Evolutionary conservation across 2,888 invertebrate genomes (phyloP), one percentile per base, ranked within the genome.

Genomic region (Amphipoea lucens): DNA sequence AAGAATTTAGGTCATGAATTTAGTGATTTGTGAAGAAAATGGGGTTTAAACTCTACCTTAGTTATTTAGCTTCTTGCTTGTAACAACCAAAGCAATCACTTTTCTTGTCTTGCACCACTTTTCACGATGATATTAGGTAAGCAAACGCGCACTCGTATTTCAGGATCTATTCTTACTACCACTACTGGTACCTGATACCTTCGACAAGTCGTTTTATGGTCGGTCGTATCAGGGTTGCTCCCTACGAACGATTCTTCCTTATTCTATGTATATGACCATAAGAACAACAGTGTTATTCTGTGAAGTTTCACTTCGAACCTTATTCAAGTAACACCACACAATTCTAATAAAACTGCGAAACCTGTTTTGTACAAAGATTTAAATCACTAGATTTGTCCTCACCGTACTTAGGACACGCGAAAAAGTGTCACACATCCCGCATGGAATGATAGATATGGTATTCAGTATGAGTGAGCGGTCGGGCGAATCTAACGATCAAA

Each of bases 81-180:
- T 14, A 36, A 48, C 6, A 14, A 20, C 12, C 2, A 51, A 51
- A 67, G 23, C 42, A 23, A 6, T 9, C 7, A 9, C 9, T 65
- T 65, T 14, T 63, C 11, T 60, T 12, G 12, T 63, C 51, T 51
- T 78, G 29, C 78, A 63, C 6, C 9, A 29, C 23, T 77, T 40
- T 51, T 42, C 1, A 60, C 20, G 2, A 62, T 48, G 9, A 23
- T 75, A 74, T 11, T 23, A 29, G 11, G 14, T 57, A 42, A 17
- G 9, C 7, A 66, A 77, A n/a, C 11, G 0, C 14, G 23, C 36
- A 78, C 9, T 17, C 0, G 0, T 42, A 14, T 51, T 11, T 62
- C 40, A 20, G 4, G 9, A 9, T 2, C 4, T 60, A 23, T 0
- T 9, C 6, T 48, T 36, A 57, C 23, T 66, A 9, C 5, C 5